Conservation (phyloP, 2,888 invertebrate genomes). For the Phoenoteleia sp. region DNA sequence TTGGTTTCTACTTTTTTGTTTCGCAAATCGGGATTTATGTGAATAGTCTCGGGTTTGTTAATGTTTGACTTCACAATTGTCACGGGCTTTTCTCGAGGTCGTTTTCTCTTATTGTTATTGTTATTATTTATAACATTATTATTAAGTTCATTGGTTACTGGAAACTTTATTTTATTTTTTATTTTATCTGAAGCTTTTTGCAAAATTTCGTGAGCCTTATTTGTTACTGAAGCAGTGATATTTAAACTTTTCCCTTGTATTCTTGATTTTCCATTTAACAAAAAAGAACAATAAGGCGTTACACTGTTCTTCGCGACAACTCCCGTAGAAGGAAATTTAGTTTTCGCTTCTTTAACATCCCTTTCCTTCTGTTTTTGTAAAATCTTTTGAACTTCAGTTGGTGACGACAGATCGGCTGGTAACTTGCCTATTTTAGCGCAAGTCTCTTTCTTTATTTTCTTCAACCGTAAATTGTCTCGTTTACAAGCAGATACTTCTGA, state of each 20-base stretch:
- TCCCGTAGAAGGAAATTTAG: slow-evolving; percentile 80
- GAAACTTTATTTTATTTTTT: slow-evolving; percentile 30
- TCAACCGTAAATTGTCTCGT: slow-evolving; percentile 67
- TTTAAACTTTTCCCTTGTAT: slow-evolving; percentile 86
- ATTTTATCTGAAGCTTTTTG: slow-evolving; percentile 75
- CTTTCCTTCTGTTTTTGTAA: slow-evolving; percentile 77
- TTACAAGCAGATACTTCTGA: slow-evolving; percentile 51
- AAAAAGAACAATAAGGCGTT: slow-evolving; percentile 83
- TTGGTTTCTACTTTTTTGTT: slow-evolving; percentile 64
- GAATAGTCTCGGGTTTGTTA: slow-evolving; percentile 77
- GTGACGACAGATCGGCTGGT: slow-evolving; percentile 88
- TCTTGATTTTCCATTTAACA: slow-evolving; percentile 79
- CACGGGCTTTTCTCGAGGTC: slow-evolving; percentile 82
- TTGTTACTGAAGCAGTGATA: slow-evolving; percentile 86
- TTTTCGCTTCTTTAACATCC: slow-evolving; percentile 67
- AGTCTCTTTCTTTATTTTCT: slow-evolving; percentile 79
- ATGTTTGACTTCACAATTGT: slow-evolving; percentile 81
- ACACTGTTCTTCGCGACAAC: slow-evolving; percentile 86
- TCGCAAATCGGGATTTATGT: slow-evolving; percentile 69
- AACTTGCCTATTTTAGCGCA: slow-evolving; percentile 85
- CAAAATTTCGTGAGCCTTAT: slow-evolving; percentile 83
- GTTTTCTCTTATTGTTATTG: slow-evolving; percentile 76
- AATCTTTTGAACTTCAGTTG: slow-evolving; percentile 84
- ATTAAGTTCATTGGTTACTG: slow-evolving; percentile 45
- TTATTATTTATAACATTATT: slow-evolving; percentile 41